Percentiles rank a stretch among this genome's conserved stretches.
Evolutionary conservation across 2,888 invertebrate genomes (phyloP).

Genomic region (Himalopsyche japonica): DNA sequence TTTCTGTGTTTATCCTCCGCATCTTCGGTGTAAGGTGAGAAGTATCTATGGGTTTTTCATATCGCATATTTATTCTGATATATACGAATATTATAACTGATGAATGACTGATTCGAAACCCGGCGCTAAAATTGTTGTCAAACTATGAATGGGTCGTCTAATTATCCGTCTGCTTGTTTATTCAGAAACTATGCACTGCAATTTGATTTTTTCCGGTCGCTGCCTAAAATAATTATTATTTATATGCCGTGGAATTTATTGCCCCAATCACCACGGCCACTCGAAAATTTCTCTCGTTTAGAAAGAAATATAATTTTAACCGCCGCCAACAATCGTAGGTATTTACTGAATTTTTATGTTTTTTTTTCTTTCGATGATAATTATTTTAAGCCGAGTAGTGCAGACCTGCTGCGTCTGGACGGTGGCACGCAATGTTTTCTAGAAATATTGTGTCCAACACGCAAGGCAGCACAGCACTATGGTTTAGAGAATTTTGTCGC

Average conservation of each 20-base stretch:
- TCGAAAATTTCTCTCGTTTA: background rate
- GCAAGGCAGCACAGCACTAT: no score
- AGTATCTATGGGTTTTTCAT: no score
- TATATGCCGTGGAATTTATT: background rate
- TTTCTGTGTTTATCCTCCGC: no score
- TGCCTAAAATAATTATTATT: background rate
- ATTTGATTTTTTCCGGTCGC: background rate
- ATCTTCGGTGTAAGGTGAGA: no score
- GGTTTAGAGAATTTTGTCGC: no score
- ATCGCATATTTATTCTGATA: no score
- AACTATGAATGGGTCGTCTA: background rate
- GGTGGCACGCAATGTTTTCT: no score
- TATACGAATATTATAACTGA: no score
- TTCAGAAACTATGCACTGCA: background rate
- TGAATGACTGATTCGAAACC: background rate
- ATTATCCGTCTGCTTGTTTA: no score
- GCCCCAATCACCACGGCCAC: background rate
- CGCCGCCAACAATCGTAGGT: background rate
- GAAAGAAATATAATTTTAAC: background rate
- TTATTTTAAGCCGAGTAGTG: background rate
- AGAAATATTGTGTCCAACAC: no score
- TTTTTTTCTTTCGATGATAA: background rate
- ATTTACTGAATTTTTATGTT: background rate
- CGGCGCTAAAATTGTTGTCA: background rate
- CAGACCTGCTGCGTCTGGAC: no score